Base-by-base conservation (phyloP, 2,888 invertebrate genomes). In the Drosophila multiciliata region DNA sequence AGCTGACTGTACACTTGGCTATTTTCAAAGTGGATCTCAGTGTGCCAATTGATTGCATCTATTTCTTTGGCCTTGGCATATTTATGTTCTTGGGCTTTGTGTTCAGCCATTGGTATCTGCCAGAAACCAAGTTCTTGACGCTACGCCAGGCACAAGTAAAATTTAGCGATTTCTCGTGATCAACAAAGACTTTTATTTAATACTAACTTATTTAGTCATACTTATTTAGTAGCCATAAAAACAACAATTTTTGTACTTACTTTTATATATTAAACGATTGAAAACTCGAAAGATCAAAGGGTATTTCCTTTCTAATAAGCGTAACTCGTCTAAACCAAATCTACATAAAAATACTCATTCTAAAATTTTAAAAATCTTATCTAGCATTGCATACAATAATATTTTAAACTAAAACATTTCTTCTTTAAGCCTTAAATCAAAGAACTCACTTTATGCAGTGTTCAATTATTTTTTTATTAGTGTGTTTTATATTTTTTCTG, bases 41-140 rank as follows among this genome's bases (percentile, higher is more conserved):
- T 17, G 33, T 57, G 40, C 59, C 65, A 4, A 55, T 35, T 8
- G 32, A 49, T 32, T 29, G 61, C 6, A 15, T 66, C 2, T 93
- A 77, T 50, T 91, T 89, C 60, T 82, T 72, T 54, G 67, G 75
- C 3, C 63, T 91, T 8, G 92, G 89, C 3, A 49, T 48, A 0
- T 55, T 91, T 1, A 78, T 85, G 33, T 17, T 90, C 11, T 26
- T 81, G 0, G 91, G 86, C 26, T 81, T 80, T 9, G 29, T 83
- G 0, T 42, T 87, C 2, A 83, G 89, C 23, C 62, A 89, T n/a
- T 71, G 83, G 65, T 73, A 73, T 15, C 64, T 92, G 80, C 92
- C 92, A 1, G 92, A 92, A 73, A 93, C 93, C 0, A 92, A 90
- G 62, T 57, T 75, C 36, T 66, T 73, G 4, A 88, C 91, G 0